These are phyloP conservation scores for Lycorma delicatula DNA, from an alignment of 1,140 invertebrate species.

Conservation along the genomic window DNA sequence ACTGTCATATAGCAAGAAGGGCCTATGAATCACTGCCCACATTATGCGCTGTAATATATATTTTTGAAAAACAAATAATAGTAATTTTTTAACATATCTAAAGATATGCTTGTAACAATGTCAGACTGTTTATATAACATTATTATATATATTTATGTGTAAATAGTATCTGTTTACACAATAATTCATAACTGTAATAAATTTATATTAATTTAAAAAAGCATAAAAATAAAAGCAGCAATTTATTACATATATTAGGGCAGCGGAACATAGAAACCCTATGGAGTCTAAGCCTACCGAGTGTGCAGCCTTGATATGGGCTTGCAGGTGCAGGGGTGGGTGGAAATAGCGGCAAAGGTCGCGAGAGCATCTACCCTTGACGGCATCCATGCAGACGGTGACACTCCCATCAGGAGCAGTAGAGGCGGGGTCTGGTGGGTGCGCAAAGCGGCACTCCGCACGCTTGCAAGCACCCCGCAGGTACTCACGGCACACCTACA, in stretches of 20 bases:
- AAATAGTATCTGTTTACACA: no score
- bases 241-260: no score
- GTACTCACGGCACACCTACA: slow-evolving; percentile 96
- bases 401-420: slow-evolving; percentile 89
- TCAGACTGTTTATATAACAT: no score
- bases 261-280: slow-evolving; percentile 74
- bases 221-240: no score
- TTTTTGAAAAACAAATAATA: background rate
- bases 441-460: slow-evolving; percentile 94
- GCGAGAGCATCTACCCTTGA: slow-evolving; percentile 93
- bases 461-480: slow-evolving; percentile 95
- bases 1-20: background rate
- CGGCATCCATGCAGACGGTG: slow-evolving; percentile 98
- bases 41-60: background rate
- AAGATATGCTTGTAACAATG: no score
- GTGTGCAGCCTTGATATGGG: slow-evolving; percentile 95
- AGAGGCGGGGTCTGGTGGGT: slow-evolving; percentile 83
- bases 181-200: no score
- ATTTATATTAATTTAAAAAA: no score
- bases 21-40: slow-evolving; percentile 1
- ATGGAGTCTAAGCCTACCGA: slow-evolving; percentile 89
- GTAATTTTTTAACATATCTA: no score
- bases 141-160: no score
- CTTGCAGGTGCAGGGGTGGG: slow-evolving; percentile 95
- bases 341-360: slow-evolving; percentile 96